Base-by-base conservation (phyloP, 2,113 vertebrate species). In the Rhodinocichla rosea region DNA sequence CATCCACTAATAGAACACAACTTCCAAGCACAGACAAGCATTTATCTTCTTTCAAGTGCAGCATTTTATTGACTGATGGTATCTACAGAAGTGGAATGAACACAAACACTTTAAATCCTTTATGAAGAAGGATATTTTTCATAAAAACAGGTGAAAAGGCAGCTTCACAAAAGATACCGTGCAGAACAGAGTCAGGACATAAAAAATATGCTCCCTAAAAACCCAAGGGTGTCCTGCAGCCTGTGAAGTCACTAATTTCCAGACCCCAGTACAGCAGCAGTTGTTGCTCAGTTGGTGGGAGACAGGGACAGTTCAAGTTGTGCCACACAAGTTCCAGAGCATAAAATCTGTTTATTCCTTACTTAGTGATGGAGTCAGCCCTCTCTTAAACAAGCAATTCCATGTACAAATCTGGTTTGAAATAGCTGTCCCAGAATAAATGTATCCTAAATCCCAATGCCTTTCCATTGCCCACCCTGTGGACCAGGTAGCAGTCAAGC, bases 381-480 rank as follows among this genome's bases (percentile, higher is more conserved):
- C 21, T 65, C 71, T 33, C 26, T 47, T n/a, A 60, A 87, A 56
- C 10, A 39, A 64, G 63, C 11, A 56, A 3, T 59, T 56, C 65
- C 44, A 28, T 5, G 13, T 42, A n/a, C 21, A 32, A 35, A 9
- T 32, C 27, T 55, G 3, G 15, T 57, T 75, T 71, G 10, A 67
- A 83, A 35, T 1, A 59, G 10, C 35, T 39, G 7, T 28, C n/a
- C 22, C 42, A 35, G 42, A 67, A 53, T 2, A 53, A 81, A 56
- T 1, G 2, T 13, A 63, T 35, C 55, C 50, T 13, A 30, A 83
- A 35, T 23, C 28, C 59, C 10, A 19, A 22, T 0, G 2, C 4
- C 39, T 49, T 57, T 37, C 56, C 45, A 18, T 16, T 1, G 0
- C 10, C 16, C 18, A 47, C 9, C 35, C 21, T 0, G 1, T 1